Conservation (phyloP, 1,140 invertebrate genomes). For the Coptotermes formosanus region DNA sequence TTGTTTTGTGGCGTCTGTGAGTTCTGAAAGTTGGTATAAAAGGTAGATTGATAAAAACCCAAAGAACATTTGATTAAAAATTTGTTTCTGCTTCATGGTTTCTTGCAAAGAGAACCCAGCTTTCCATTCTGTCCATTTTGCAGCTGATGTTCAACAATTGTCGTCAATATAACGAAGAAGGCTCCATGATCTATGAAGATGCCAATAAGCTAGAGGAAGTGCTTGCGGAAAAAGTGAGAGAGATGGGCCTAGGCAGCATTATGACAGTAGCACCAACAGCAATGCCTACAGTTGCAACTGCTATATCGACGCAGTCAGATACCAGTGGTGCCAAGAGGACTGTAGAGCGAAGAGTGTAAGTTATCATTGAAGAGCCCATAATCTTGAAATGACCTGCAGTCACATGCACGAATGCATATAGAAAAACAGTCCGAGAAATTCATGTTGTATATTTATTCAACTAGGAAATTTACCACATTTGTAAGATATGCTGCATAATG, state of each 20-base stretch:
- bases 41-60: no score
- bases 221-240: conserved; percentile 79
- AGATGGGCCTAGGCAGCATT: conserved; percentile 58
- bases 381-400: no score
- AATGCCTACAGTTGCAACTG: background rate
- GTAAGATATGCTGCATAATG: no score
- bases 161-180: conserved; percentile 93
- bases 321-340: background rate
- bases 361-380: background rate
- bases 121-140: conserved; percentile 44
- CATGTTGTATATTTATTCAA: no score
- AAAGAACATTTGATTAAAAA: background rate
- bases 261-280: background rate
- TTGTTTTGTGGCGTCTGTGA: no score
- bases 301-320: background rate
- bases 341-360: background rate
- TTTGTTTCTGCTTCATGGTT: background rate
- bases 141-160: conserved; percentile 94
- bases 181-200: conserved; percentile 92
- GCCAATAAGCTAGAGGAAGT: conserved; percentile 84
- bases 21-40: no score
- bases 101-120: background rate
- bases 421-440: no score
- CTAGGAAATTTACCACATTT: no score
- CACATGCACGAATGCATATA: no score